Base-by-base conservation (phyloP, 1,140 invertebrate genomes). In the Lordiphosa mommai region DNA sequence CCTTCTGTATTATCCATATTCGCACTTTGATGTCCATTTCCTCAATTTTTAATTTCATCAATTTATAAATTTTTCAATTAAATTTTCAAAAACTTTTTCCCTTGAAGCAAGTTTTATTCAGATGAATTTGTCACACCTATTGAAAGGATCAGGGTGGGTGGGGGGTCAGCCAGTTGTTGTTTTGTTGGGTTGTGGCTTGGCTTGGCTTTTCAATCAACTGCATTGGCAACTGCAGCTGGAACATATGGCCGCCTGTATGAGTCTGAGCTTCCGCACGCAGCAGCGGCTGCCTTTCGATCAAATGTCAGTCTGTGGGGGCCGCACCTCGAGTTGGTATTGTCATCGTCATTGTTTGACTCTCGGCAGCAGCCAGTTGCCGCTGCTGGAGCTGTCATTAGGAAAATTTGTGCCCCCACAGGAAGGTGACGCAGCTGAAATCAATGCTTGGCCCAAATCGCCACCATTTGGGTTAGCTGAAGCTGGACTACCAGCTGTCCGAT, bases 391-490 rank as follows among this genome's bases (percentile, higher is more conserved):
- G 72, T 77, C 72, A 76, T 76, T 76, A 74, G 72, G 47, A 59
- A 49, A 74, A 74, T 64, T 60, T 69, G 61, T 29, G 51, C 49
- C 36, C 36, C n/a, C n/a, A n/a, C 20, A 12, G 20, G 10, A 43
- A 72, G 70, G 65, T 80, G 76, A 80, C 76, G 76, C 76, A 80
- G 76, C 76, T 74, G 76, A 80, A 80, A 80, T 80, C 74, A 80
- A 82, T 80, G 74, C 70, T 20, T 53, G 36, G 4, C 33, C 20
- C 32, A 13, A 12, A 20, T 13, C 47, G 37, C 9, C 23, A 41
- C 13, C 30, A 10, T 23, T 20, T 30, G n/a, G 23, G 9, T 14
- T 14, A 34, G 12, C 6, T 47, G 3, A 61, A 55, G 49, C 56
- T 38, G 44, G 44, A 57, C 44, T 48, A n/a, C 61, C 52, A 51